Evolutionary conservation across 1,140 invertebrate species (phyloP), one percentile per base, ranked within the genome.

Genomic region (Cecropterus lyciades): DNA sequence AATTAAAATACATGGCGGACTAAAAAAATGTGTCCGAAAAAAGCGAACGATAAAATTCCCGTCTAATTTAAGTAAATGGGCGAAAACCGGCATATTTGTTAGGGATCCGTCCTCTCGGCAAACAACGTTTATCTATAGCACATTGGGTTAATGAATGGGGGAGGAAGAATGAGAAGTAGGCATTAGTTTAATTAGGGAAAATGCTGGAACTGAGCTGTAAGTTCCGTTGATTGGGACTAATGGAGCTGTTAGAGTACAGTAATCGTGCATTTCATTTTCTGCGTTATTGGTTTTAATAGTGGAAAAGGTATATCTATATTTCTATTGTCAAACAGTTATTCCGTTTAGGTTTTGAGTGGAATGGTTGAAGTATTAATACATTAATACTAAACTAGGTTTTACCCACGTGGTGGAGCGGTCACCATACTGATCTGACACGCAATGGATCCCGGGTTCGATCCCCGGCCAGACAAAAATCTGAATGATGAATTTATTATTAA

Each of bases 101-200:
- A 53, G 51, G 82, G 81, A 85, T 86, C 69, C 75, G 79, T 82
- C 72, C 86, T 90, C 79, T 82, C 77, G 80, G 82, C 80, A 82
- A 84, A 85, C 79, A 82, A 67, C 87, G 87, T 87, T 91, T 91
- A 91, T 89, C 84, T 86, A 83, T 84, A 87, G 85, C 82, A 89
- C 88, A 89, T 89, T 89, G 83, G 81, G 88, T 82, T 87, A 89
- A 87, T 91, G 88, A 89, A 87, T 89, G 79, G 87, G 86, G 88
- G 84, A 84, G 80, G 79, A 87, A 90, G 85, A 85, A 87, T 83
- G 82, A 87, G 82, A 82, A 84, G 80, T 81, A 84, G 80, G 83
- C 87, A 92, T 92, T 92, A 92, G 91, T 92, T 88, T 92, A 92
- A 92, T 92, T 92, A 91, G 86, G 74, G 77, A 88, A 89, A 91